These are phyloP conservation scores for Andrena bucephala DNA, from an alignment of 2,888 invertebrate genomes.

Conservation along the genomic window DNA sequence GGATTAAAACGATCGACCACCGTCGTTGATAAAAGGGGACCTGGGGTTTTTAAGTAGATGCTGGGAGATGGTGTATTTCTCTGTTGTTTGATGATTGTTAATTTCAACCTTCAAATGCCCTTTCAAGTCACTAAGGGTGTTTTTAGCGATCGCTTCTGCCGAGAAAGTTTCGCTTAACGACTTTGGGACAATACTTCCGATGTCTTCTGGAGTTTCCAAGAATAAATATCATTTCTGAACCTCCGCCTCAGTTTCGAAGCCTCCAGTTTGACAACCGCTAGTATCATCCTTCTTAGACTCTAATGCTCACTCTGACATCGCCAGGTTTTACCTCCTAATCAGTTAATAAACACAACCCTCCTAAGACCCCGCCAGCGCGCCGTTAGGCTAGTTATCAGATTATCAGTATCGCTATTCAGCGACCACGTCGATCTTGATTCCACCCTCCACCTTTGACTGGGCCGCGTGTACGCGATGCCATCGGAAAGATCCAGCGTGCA, in stretches of 20 bases:
- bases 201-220: too few relatives aligned
- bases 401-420: conserved; percentile 58
- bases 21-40: background rate
- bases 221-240: too few relatives aligned
- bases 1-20: conserved; percentile 28
- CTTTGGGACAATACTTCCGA: too few relatives aligned
- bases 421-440: conserved; percentile 58
- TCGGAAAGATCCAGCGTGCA: conserved; percentile 47
- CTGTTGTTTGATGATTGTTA: too few relatives aligned
- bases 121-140: too few relatives aligned
- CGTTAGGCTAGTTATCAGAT: conserved; percentile 47
- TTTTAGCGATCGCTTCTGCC: too few relatives aligned
- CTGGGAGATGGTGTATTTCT: background rate
- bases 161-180: too few relatives aligned
- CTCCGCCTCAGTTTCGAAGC: too few relatives aligned
- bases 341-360: conserved; percentile 43
- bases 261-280: background rate
- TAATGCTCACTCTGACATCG: too few relatives aligned
- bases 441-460: conserved; percentile 17
- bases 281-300: background rate
- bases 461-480: conserved; percentile 40
- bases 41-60: background rate
- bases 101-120: too few relatives aligned
- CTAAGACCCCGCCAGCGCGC: background rate
- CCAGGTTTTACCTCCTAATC: conserved; percentile 14